phyloP scores from a whole-genome alignment of 2,113 vertebrate species.

The Bostrychus sinensis region DNA sequence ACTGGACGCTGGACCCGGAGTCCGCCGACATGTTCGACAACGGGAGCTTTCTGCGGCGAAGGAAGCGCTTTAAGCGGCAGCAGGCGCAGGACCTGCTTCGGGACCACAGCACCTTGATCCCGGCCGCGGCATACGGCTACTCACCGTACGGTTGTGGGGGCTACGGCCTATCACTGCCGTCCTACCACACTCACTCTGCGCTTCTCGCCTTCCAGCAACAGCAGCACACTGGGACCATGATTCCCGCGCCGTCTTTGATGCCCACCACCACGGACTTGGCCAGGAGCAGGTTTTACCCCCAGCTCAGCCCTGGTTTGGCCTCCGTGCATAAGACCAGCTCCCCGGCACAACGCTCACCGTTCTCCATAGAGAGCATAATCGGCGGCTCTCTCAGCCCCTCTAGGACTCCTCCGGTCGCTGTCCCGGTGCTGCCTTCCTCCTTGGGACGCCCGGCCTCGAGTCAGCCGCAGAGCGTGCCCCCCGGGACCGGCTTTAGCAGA shows the following conservation, averaged over 20 bases:
- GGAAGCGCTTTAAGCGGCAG: conserved; percentile 94
- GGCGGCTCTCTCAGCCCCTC: conserved; percentile 83
- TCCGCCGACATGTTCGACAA: conserved; percentile 94
- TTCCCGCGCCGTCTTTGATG: conserved; percentile 79
- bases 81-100: conserved; percentile 85
- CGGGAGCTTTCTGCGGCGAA: conserved; percentile 87
- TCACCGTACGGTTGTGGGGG: conserved; percentile 87
- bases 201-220: conserved; percentile 89
- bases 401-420: conserved; percentile 81
- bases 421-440: conserved; percentile 81
- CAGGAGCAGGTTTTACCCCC: conserved; percentile 86
- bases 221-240: conserved; percentile 76
- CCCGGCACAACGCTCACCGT: conserved; percentile 84
- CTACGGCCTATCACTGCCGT: conserved; percentile 90
- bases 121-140: conserved; percentile 82
- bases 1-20: conserved; percentile 92
- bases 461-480: conserved; percentile 69
- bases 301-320: conserved; percentile 75
- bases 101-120: conserved; percentile 78
- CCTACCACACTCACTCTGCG: conserved; percentile 87
- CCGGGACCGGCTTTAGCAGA: conserved; percentile 78
- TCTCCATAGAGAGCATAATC: conserved; percentile 94
- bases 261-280: conserved; percentile 82
- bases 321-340: conserved; percentile 69
- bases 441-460: conserved; percentile 73